Evolutionary conservation across 2,797 vertebrate species (phyloP).

Genomic region (Microtus californicus): DNA sequence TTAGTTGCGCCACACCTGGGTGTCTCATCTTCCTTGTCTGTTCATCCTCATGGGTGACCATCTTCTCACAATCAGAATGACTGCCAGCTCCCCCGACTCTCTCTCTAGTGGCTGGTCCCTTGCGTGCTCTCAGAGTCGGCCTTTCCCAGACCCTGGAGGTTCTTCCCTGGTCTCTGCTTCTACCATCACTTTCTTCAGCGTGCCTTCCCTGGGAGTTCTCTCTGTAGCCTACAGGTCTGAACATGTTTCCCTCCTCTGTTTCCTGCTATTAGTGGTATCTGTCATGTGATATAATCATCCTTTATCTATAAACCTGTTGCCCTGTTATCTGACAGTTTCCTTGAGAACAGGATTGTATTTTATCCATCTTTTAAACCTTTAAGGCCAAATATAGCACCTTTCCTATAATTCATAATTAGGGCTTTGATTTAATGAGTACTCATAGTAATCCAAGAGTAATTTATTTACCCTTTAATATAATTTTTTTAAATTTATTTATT

Average conservation of each 20-base stretch:
- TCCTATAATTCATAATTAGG: not conserved
- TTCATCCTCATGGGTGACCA: not conserved
- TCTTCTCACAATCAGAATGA: not conserved
- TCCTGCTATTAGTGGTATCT: not conserved
- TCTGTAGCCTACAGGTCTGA: not conserved
- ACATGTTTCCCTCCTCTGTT: not conserved
- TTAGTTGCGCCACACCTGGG: not conserved
- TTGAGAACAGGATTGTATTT: not conserved
- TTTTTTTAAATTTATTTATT: too few relatives aligned
- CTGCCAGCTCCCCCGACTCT: not conserved
- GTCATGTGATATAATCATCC: not conserved
- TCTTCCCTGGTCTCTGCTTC: not conserved
- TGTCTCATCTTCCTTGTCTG: not conserved
- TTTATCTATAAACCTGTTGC: not conserved
- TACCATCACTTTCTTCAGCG: not conserved
- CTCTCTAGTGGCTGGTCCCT: not conserved
- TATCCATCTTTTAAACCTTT: not conserved
- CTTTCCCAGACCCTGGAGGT: not conserved
- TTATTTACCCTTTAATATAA: not conserved
- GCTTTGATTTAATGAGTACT: not conserved
- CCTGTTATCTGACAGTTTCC: not conserved
- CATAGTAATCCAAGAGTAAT: not conserved
- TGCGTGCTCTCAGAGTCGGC: not conserved
- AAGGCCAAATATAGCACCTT: not conserved
- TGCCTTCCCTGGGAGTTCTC: not conserved